phyloP scores from a whole-genome alignment of 2,888 invertebrate species.

The Gymnoscelis rufifasciata region DNA sequence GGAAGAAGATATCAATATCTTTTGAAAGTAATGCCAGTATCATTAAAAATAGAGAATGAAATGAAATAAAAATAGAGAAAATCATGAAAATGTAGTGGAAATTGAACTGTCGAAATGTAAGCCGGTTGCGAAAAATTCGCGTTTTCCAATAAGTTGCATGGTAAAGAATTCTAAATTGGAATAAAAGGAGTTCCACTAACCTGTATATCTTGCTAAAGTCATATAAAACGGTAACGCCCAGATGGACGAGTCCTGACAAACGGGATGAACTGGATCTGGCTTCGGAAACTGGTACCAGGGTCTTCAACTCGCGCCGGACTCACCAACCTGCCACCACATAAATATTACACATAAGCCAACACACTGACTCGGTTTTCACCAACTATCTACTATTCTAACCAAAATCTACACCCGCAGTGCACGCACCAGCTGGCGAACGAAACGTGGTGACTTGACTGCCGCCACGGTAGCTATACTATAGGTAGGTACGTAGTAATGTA shows the following conservation, averaged over 20 bases:
- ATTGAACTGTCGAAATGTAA: too few relatives aligned
- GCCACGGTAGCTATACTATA: conserved; percentile 44
- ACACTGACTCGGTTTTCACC: conserved; percentile 23
- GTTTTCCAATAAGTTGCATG: not conserved
- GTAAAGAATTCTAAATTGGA: not conserved
- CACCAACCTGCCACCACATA: conserved; percentile 66
- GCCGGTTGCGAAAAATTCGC: not conserved
- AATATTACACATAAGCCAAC: conserved; percentile 36
- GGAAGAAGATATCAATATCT: too few relatives aligned
- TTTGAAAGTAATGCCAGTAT: too few relatives aligned
- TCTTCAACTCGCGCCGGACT: conserved; percentile 64
- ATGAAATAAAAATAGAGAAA: too few relatives aligned
- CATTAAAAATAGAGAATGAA: too few relatives aligned
- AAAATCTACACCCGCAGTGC: conserved; percentile 58
- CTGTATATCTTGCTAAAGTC: conserved; percentile 97
- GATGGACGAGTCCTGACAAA: conserved; percentile 85
- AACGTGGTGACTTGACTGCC: conserved; percentile 76
- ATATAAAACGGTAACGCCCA: conserved; percentile 96
- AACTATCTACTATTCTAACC: conserved; percentile 48
- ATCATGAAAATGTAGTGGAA: too few relatives aligned
- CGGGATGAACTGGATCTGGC: conserved; percentile 74
- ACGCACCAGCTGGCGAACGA: conserved; percentile 76
- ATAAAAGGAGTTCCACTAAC: conserved; percentile 75
- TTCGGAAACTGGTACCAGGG: conserved; percentile 58
- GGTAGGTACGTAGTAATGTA: conserved; percentile 53